Percentiles rank a stretch among this genome's conserved stretches.
Evolutionary conservation across 2,888 invertebrate genomes (phyloP).

Genomic region (Eristalis intricaria): DNA sequence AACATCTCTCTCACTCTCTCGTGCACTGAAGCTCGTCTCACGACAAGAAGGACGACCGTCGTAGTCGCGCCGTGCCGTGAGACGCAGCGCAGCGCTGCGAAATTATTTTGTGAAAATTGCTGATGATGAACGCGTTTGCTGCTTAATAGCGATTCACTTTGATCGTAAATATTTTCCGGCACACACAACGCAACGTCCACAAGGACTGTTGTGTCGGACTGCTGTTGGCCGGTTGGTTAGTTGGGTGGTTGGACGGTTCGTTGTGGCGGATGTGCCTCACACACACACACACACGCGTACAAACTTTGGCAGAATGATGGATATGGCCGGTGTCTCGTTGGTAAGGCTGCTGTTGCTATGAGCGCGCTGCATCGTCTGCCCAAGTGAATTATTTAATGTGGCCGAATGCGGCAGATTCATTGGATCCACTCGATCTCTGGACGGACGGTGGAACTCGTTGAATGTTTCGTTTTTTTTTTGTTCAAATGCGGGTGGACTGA

Average conservation of each 20-base stretch:
- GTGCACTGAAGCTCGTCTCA: not conserved
- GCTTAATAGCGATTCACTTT: conserved; percentile 72
- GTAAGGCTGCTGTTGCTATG: conserved; percentile 12
- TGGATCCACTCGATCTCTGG: conserved; percentile 57
- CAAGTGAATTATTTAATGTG: conserved; percentile 72
- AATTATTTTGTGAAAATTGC: conserved; percentile 72
- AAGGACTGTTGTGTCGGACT: conserved; percentile 61
- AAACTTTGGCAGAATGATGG: conserved; percentile 68
- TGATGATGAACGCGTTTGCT: conserved; percentile 72
- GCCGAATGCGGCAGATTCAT: conserved; percentile 64
- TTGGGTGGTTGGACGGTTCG: conserved; percentile 10
- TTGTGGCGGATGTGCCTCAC: not conserved
- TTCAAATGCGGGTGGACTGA: conserved; percentile 69
- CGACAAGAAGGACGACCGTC: not conserved
- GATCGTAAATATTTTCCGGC: conserved; percentile 73
- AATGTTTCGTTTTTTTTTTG: not conserved
- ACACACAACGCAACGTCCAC: conserved; percentile 60
- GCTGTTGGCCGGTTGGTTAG: too few relatives aligned
- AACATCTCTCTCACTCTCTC: not conserved
- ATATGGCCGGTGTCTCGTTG: conserved; percentile 52
- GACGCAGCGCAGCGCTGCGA: conserved; percentile 19
- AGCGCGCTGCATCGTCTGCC: conserved; percentile 64
- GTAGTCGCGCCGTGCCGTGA: not conserved
- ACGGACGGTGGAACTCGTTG: conserved; percentile 26
- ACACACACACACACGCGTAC: conserved; percentile 8